These are phyloP conservation scores for Henricia sp. DNA, from an alignment of 53 echinoderm and acorn worm species.

Conservation along the genomic window DNA sequence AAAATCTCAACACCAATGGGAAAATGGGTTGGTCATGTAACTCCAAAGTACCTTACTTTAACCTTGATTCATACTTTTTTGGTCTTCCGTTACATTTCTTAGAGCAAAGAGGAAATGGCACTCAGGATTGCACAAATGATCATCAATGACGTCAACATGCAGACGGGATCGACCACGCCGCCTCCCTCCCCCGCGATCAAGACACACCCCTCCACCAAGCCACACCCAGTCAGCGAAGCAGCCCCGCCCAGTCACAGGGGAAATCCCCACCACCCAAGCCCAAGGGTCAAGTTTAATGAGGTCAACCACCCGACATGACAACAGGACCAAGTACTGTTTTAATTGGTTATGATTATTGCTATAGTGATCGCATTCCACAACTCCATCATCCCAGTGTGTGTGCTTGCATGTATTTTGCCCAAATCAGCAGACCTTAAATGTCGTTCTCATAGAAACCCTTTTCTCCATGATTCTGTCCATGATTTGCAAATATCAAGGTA, in stretches of 20 bases:
- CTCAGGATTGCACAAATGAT: constrained; percentile 99
- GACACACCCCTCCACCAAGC: constrained; percentile 24
- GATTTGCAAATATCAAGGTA: no score
- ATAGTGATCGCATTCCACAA: background rate
- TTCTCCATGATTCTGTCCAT: no score
- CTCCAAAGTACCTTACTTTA: no score
- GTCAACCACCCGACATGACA: constrained; percentile 35
- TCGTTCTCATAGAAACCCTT: no score
- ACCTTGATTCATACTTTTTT: no score
- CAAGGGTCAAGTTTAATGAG: constrained; percentile 45
- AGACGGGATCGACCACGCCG: constrained; percentile 70
- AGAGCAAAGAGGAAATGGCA: constrained; percentile 99
- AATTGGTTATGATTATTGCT: background rate
- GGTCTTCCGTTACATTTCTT: background rate
- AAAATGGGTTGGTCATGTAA: no score
- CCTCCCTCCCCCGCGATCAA: constrained; percentile 53
- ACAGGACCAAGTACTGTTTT: background rate
- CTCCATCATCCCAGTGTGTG: no score
- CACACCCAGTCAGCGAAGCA: constrained; percentile 3
- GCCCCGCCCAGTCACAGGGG: constrained; percentile 1
- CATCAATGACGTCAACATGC: constrained; percentile 96
- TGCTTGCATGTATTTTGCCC: no score
- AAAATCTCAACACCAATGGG: no score
- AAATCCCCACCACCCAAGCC: constrained; percentile 16
- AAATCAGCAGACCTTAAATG: no score